These are phyloP conservation scores for Setipinna tenuifilis DNA, from an alignment of 2,797 vertebrate genomes.

Conservation along the genomic window DNA sequence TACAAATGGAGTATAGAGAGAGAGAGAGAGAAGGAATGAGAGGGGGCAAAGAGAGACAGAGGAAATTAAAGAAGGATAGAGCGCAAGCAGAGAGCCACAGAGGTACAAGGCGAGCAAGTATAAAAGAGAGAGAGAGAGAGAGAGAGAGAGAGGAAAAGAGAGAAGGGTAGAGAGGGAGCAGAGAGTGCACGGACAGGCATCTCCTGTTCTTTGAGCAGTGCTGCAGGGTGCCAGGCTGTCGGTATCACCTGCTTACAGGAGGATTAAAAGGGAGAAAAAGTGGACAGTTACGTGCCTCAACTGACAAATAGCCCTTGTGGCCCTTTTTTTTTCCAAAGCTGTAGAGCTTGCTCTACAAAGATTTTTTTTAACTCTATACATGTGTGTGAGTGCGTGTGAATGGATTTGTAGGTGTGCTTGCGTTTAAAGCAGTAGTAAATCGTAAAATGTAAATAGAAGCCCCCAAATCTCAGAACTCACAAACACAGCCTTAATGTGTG, in stretches of 20 bases:
- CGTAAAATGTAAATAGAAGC: neutral
- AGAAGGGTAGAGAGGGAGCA: neutral
- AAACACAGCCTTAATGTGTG: conserved; percentile 19
- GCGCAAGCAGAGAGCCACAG: neutral
- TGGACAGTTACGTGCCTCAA: conserved; percentile 21
- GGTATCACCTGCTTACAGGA: conserved; percentile 32
- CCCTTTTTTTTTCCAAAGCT: neutral
- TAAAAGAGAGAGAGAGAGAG: neutral
- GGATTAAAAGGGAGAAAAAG: conserved; percentile 31
- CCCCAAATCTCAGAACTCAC: neutral
- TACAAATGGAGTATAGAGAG: too few relatives aligned
- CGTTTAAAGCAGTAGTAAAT: neutral
- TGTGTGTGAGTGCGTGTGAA: neutral
- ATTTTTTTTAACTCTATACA: neutral
- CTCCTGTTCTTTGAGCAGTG: conserved; percentile 35
- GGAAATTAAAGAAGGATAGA: too few relatives aligned
- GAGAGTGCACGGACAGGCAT: neutral
- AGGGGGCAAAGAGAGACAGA: too few relatives aligned
- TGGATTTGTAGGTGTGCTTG: conserved; percentile 19
- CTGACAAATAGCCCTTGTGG: conserved; percentile 27
- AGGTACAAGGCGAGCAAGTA: neutral
- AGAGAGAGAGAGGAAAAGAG: neutral
- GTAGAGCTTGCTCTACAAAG: conserved; percentile 6
- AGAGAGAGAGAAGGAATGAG: neutral
- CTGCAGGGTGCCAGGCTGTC: conserved; percentile 26